Conservation (phyloP, 1,140 invertebrate species). For the Danaus plexippus region DNA sequence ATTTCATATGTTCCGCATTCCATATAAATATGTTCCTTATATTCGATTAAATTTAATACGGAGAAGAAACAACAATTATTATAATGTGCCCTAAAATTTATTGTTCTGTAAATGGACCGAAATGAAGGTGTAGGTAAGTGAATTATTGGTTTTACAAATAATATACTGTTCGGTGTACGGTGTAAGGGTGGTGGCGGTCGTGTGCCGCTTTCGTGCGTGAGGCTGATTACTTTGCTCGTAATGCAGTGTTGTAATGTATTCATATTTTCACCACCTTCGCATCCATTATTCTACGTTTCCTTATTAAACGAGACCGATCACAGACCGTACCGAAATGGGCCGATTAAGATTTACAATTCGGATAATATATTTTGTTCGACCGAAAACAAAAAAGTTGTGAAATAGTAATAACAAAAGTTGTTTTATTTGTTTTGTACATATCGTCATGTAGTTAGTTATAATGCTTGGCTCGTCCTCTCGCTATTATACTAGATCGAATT, state of each 20-base stretch:
- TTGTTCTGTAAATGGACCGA: slow-evolving; percentile 40
- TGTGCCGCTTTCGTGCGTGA: slow-evolving; percentile 52
- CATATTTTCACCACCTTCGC: slow-evolving; percentile 67
- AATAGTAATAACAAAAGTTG: no score
- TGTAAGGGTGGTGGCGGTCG: slow-evolving; percentile 6
- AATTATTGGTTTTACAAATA: slow-evolving; percentile 65
- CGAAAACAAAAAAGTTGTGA: no score
- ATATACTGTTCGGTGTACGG: slow-evolving; percentile 40
- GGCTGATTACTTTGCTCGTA: slow-evolving; percentile 58
- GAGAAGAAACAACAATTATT: background rate
- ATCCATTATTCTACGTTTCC: slow-evolving; percentile 60
- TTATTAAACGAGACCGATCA: slow-evolving; percentile 17
- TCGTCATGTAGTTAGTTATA: no score
- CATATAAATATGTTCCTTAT: no score
- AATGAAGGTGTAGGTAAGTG: slow-evolving; percentile 60
- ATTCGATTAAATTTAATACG: no score
- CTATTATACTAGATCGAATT: no score
- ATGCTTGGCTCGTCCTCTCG: no score
- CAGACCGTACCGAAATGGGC: no score
- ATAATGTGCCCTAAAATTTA: slow-evolving; percentile 26
- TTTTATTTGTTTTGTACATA: no score
- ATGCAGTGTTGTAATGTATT: slow-evolving; percentile 61
- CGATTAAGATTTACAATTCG: no score
- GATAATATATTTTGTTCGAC: no score
- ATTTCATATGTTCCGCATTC: no score